Conservation (phyloP, 2,888 invertebrate genomes). For the Nomada ruficornis region DNA sequence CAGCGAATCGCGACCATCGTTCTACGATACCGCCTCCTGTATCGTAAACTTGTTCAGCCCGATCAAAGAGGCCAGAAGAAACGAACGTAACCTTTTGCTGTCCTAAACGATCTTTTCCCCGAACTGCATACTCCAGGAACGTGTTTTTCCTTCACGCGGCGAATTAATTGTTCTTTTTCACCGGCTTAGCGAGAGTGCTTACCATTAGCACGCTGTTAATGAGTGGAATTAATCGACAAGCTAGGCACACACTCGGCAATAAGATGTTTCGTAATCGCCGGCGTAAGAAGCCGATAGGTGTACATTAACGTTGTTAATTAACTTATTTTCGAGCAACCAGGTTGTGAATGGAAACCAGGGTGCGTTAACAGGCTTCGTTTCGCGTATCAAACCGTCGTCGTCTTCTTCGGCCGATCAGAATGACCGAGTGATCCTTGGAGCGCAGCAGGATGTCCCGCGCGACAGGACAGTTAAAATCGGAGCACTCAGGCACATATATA, state of each 20-base stretch:
- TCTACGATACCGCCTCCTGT: neutral
- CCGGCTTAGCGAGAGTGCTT: neutral
- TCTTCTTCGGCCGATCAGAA: constrained; percentile 1
- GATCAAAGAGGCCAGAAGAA: neutral
- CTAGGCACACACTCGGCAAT: neutral
- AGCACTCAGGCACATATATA: constrained; percentile 51
- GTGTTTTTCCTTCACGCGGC: constrained; percentile 16
- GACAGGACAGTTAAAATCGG: constrained; percentile 49
- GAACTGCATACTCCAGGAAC: neutral
- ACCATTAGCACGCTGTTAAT: constrained; percentile 31
- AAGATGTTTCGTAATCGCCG: constrained; percentile 13
- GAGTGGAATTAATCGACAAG: constrained; percentile 38
- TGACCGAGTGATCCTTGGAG: constrained; percentile 1
- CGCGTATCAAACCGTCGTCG: neutral
- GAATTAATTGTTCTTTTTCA: constrained; percentile 26
- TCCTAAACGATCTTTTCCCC: neutral
- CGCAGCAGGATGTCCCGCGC: constrained; percentile 27
- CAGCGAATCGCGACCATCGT: constrained; percentile 10
- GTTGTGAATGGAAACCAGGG: neutral
- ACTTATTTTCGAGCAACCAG: neutral
- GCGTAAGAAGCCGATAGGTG: neutral
- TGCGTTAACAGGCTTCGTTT: neutral
- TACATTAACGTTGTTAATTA: constrained; percentile 9
- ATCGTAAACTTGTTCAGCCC: constrained; percentile 2
- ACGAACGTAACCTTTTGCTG: constrained; percentile 15